Evolutionary conservation across 1,140 invertebrate species (phyloP).

Genomic region (Vollenhovia emeryi): DNA sequence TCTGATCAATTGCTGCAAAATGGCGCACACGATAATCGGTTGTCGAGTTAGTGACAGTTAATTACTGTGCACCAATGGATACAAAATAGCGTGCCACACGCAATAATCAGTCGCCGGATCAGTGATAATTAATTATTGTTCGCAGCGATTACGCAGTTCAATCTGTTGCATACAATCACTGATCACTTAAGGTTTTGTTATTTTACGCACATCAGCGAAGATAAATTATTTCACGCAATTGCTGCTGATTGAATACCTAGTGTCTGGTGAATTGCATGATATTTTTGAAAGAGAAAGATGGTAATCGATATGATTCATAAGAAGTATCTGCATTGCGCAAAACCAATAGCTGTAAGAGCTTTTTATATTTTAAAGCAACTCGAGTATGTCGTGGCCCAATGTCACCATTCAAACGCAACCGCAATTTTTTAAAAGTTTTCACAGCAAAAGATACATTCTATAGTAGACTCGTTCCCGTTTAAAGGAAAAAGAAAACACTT

Average conservation of each 20-base stretch:
- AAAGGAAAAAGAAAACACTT: neutral
- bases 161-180: conserved; percentile 10
- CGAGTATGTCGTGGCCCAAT: conserved; percentile 14
- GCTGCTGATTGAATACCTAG: conserved; percentile 30
- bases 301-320: neutral
- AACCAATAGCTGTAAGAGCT: neutral
- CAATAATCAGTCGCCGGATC: conserved; percentile 18
- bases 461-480: neutral
- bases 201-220: neutral
- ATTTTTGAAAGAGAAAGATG: conserved; percentile 15
- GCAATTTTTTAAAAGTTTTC: neutral
- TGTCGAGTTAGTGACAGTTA: conserved; percentile 25
- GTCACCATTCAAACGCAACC: neutral
- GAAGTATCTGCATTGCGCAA: neutral
- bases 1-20: conserved; percentile 31
- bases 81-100: neutral
- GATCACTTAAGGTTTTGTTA: neutral
- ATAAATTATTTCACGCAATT: conserved; percentile 28
- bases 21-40: neutral
- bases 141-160: neutral
- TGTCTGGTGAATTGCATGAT: neutral
- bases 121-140: conserved; percentile 25
- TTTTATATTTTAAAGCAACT: neutral
- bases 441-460: neutral
- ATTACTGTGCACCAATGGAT: conserved; percentile 4